Percentiles rank a stretch among this genome's conserved stretches.
Conservation (phyloP, 2,797 vertebrate species). For the Prunella strophiata region DNA sequence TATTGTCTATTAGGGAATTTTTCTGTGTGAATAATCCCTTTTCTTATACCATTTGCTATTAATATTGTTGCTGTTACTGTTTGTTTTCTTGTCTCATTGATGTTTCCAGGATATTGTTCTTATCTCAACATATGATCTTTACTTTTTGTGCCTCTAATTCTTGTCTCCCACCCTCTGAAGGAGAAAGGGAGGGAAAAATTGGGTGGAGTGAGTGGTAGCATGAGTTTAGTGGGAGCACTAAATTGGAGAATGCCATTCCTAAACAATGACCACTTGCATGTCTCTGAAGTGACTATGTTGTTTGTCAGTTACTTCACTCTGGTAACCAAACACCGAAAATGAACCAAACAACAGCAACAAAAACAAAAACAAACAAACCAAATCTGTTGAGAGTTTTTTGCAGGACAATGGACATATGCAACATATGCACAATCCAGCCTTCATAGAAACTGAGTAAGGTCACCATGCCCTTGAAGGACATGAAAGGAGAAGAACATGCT, state of each 20-base stretch:
- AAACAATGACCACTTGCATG: not conserved
- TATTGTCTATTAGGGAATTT: not conserved
- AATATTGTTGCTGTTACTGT: not conserved
- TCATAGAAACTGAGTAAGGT: no score
- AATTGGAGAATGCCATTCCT: not conserved
- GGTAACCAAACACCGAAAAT: not conserved
- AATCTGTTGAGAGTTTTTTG: no score
- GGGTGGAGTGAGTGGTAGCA: accelerated
- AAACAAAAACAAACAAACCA: accelerated
- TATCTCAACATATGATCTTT: not conserved
- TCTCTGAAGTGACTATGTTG: not conserved
- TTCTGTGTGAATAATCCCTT: not conserved
- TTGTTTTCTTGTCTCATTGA: not conserved
- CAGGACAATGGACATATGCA: no score
- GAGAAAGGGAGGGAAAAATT: not conserved
- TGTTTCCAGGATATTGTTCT: not conserved
- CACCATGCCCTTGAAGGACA: no score
- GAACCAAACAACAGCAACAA: not conserved
- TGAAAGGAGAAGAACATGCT: no score
- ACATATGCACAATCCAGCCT: no score
- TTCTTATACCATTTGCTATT: not conserved
- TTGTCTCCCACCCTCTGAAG: not conserved
- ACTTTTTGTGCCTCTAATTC: not conserved
- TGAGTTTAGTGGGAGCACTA: not conserved
- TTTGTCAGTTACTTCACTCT: not conserved